Percentiles rank a stretch among this genome's conserved stretches.
phyloP scores from a whole-genome alignment of 2,797 vertebrate genomes.

The Lutjanus argentimaculatus region DNA sequence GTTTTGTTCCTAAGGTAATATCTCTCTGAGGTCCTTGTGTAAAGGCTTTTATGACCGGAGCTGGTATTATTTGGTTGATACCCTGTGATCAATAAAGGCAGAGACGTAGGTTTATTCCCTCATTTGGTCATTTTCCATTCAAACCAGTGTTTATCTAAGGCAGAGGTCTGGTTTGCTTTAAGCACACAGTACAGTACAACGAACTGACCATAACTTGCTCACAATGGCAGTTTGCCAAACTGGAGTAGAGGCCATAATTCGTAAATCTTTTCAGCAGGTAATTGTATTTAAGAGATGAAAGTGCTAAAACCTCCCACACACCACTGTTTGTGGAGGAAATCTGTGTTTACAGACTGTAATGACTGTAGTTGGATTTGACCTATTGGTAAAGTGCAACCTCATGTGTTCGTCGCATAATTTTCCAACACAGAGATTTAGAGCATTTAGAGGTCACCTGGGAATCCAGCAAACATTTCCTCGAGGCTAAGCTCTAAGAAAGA shows the following conservation, averaged over 20 bases:
- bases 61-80: constrained; percentile 38
- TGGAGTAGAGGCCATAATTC: constrained; percentile 27
- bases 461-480: constrained; percentile 11
- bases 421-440: constrained; percentile 7
- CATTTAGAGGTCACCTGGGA: constrained; percentile 20
- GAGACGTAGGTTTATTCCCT: constrained; percentile 34
- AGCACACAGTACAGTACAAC: constrained; percentile 37
- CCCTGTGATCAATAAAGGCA: constrained; percentile 51
- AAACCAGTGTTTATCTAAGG: constrained; percentile 41
- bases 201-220: constrained; percentile 29
- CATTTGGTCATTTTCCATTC: constrained; percentile 63
- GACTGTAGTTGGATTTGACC: constrained; percentile 29
- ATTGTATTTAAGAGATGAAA: constrained; percentile 31
- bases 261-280: constrained; percentile 20
- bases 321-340: constrained; percentile 3
- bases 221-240: constrained; percentile 30
- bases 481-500: constrained; percentile 1
- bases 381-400: constrained; percentile 47
- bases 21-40: constrained; percentile 47
- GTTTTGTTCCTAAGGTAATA: constrained; percentile 43
- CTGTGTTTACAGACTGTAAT: constrained; percentile 39
- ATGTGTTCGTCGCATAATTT: constrained; percentile 20
- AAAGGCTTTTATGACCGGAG: constrained; percentile 44
- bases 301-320: constrained; percentile 23
- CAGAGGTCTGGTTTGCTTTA: constrained; percentile 58